Evolutionary conservation across 2,113 vertebrate species (phyloP).

Genomic region (Globicephala melas): DNA sequence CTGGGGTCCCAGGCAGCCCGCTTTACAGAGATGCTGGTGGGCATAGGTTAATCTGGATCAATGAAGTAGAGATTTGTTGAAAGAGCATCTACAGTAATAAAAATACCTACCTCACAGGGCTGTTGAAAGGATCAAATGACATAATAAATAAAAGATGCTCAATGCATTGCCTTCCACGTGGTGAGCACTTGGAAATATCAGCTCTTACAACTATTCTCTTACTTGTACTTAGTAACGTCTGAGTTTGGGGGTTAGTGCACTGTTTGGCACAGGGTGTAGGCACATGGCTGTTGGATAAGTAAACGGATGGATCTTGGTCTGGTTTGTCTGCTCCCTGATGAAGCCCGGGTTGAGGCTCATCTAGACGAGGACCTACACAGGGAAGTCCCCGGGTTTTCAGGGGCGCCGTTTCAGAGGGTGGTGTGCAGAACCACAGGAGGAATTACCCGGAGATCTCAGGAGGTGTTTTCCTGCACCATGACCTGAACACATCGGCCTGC

Average conservation of each 20-base stretch:
- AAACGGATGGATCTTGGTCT: neutral
- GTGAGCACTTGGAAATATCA: neutral
- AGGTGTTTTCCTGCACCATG: neutral
- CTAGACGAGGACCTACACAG: fast-evolving
- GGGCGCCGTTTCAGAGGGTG: neutral
- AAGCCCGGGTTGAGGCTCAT: neutral
- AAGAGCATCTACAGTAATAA: neutral
- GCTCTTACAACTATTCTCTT: neutral
- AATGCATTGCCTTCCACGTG: too few relatives aligned
- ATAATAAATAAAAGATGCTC: neutral
- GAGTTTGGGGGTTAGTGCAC: neutral
- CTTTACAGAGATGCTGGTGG: neutral
- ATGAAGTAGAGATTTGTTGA: neutral
- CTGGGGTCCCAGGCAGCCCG: neutral
- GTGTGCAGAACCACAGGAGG: neutral
- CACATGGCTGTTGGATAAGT: neutral
- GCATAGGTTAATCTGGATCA: too few relatives aligned
- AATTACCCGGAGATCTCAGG: neutral
- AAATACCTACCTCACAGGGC: neutral
- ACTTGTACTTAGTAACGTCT: neutral
- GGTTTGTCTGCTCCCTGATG: neutral
- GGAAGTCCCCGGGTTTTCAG: neutral
- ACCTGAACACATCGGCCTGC: neutral
- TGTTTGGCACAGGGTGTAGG: neutral
- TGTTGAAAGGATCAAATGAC: neutral